Base-by-base conservation (phyloP, 2,113 vertebrate genomes). In the Fukomys damarensis region DNA sequence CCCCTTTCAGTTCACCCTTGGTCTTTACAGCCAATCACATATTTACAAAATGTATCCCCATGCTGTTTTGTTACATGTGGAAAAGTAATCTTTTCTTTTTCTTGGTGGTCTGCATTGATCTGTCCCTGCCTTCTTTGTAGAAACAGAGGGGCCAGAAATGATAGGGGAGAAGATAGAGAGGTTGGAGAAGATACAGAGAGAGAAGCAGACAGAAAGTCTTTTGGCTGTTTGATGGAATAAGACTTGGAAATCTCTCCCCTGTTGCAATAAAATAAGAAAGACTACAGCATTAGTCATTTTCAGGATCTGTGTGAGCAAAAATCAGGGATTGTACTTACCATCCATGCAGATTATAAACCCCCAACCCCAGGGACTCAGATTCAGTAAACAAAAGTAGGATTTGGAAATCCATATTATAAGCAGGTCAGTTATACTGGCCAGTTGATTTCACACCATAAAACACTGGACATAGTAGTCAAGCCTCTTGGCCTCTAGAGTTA, bases 201-300 rank as follows among this genome's bases (percentile, higher is more conserved):
- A 43, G 61, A 79, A 66, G 46, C n/a, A 9, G 11, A 10, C 5
- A 26, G 13, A 7, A 32, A 54, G 19, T 56, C 32, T 38, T 86
- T 76, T 30, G 79, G 43, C 13, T 13, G 1, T n/a, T 13, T 14
- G 35, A 32, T 43, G n/a, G 63, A 38, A 22, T 20, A 30, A 14
- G 58, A 38, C 32, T 12, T 63, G 56, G 84, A 86, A 12, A 16
- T 14, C 12, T 77, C 28, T 90, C 46, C 77, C 10, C 38, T 26
- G 0, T 10, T 38, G 43, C 46, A 16, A 0, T 30, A 14, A n/a
- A 11, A 3, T 66, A 32, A 63, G 49, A 46, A 72, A 38, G 16
- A 56, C 2, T 0, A 1, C 7, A 5, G 26, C 16, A 38, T 46
- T 16, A 0, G 0, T 63, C 41, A 43, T n/a, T 66, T 63, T 79